Evolutionary conservation across 2,888 invertebrate genomes (phyloP).

Genomic region (Eustalomyia histrio): DNA sequence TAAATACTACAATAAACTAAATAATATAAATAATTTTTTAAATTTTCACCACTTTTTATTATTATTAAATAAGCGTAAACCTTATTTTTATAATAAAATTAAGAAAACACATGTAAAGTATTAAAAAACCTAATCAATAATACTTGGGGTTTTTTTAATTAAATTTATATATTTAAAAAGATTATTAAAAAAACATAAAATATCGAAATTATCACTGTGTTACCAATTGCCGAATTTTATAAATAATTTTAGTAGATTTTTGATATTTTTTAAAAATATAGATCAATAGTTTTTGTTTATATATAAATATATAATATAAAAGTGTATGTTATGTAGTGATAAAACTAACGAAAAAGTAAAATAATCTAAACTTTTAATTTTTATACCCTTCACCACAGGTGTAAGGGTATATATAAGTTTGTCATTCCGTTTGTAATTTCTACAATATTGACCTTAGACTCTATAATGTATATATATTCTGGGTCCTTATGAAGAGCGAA

Average conservation of each 20-base stretch:
- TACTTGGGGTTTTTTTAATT: slow-evolving; percentile 42
- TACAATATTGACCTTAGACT: no score
- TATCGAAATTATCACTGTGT: slow-evolving; percentile 29
- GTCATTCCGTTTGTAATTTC: no score
- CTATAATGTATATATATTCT: no score
- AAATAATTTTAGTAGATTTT: slow-evolving; percentile 21
- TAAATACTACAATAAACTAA: background rate
- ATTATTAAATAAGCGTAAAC: background rate
- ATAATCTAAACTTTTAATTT: slow-evolving; percentile 44
- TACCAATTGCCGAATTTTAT: background rate
- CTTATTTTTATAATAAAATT: background rate
- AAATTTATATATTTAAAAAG: slow-evolving; percentile 10
- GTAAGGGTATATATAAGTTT: no score
- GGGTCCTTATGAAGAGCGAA: no score
- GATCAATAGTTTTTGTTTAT: slow-evolving; percentile 73
- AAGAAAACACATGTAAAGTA: slow-evolving; percentile 11
- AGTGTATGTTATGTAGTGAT: slow-evolving; percentile 25
- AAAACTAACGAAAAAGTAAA: slow-evolving; percentile 24
- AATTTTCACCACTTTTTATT: background rate
- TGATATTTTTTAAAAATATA: slow-evolving; percentile 66
- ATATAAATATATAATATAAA: slow-evolving; percentile 53
- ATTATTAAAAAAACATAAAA: slow-evolving; percentile 30
- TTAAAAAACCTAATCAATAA: slow-evolving; percentile 47
- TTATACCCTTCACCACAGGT: no score
- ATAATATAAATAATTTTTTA: background rate